Evolutionary conservation across 2,113 vertebrate species (phyloP), one percentile per base, ranked within the genome.

Genomic region (Lanius ludovicianus): DNA sequence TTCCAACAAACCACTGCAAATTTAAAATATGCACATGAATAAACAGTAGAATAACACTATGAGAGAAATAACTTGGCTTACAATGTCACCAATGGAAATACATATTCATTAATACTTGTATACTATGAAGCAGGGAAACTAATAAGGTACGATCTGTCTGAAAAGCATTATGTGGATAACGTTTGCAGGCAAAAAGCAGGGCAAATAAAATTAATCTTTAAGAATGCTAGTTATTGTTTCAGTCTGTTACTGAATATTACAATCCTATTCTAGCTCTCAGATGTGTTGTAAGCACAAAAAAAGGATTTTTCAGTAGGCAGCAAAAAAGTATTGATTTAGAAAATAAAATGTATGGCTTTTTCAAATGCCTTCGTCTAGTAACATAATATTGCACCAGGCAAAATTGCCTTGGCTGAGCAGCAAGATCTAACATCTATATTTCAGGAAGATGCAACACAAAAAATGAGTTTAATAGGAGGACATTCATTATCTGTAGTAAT

Each of bases 271-370:
- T 77, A 95, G 71, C 82, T 92, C 89, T 96, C 95, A 82, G 77
- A 78, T 46, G 76, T 79, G 91, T 90, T 87, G 76, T 96, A 95
- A 97, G 90, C 39, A 86, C 53, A 90, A 90, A 80, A 77, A n/a
- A 77, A 84, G 62, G 78, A 68, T 93, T 96, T 97, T 96, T 87
- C 87, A 90, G 52, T 85, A 96, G 81, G 77, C 91, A 93, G 62
- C 52, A 83, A 85, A 93, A 94, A 94, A 96, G 47, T 91, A 97
- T 96, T 95, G 95, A 96, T 97, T 97, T 97, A 95, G 64, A 93
- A 98, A 95, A 87, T 91, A 96, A 97, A 97, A 90, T 67, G 17
- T 76, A 96, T 93, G 95, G 84, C 83, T 96, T 97, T 89, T 89
- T 71, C 89, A 94, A 93, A 76, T 84, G 84, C 89, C 74, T 97